phyloP scores from a whole-genome alignment of 2,888 invertebrate species.

The Gandaritis pyraliata region DNA sequence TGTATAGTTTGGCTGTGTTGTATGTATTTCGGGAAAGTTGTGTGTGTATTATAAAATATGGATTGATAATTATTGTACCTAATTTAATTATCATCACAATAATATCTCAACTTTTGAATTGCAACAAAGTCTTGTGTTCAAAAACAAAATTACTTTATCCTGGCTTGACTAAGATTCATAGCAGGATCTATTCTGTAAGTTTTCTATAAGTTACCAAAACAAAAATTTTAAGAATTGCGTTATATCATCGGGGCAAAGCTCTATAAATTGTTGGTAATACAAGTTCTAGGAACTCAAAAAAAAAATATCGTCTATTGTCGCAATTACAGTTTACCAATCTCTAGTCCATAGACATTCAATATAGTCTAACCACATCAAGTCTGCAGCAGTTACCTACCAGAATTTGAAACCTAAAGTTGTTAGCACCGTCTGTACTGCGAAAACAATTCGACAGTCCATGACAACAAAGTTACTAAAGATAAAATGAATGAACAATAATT shows the following conservation, averaged over 20 bases:
- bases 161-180: slow-evolving; percentile 8
- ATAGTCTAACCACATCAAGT: slow-evolving; percentile 23
- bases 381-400: no score
- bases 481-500: no score
- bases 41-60: slow-evolving; percentile 7
- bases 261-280: slow-evolving; percentile 50
- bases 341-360: slow-evolving; percentile 76
- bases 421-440: no score
- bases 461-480: no score
- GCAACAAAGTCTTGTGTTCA: slow-evolving; percentile 40
- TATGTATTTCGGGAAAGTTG: slow-evolving; percentile 8
- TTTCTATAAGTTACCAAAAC: slow-evolving; percentile 36
- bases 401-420: no score
- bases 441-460: no score
- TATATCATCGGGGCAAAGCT: slow-evolving; percentile 56
- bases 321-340: slow-evolving; percentile 74
- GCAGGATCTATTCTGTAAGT: slow-evolving; percentile 21
- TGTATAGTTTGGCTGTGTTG: slow-evolving; percentile 16
- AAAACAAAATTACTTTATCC: slow-evolving; percentile 17
- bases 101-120: slow-evolving; percentile 34
- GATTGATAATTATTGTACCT: slow-evolving; percentile 13
- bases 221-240: slow-evolving; percentile 47
- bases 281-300: slow-evolving; percentile 69
- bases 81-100: slow-evolving; percentile 5
- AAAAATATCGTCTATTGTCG: slow-evolving; percentile 57